phyloP scores from a whole-genome alignment of 2,888 invertebrate species.

The Trilocha varians region DNA sequence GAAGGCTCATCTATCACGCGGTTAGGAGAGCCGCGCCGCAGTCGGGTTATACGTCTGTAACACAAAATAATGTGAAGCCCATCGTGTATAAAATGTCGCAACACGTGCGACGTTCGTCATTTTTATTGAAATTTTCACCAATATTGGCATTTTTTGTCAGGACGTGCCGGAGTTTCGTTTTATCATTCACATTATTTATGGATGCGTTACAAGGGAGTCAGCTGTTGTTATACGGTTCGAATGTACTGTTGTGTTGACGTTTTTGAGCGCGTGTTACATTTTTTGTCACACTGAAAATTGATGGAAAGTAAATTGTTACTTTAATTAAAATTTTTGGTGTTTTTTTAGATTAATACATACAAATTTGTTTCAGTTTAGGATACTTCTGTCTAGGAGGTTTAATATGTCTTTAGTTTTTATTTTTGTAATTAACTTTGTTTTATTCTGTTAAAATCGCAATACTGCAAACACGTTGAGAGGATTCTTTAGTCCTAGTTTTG shows the following conservation, averaged over 20 bases:
- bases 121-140: slow-evolving; percentile 6
- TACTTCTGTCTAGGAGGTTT: too few species aligned
- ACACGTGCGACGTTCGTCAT: slow-evolving; percentile 5
- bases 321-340: not conserved
- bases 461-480: too few species aligned
- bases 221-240: not conserved
- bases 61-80: slow-evolving; percentile 44
- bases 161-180: slow-evolving; percentile 3
- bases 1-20: slow-evolving; percentile 51
- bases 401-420: too few species aligned
- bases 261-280: not conserved
- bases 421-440: too few species aligned
- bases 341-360: too few species aligned
- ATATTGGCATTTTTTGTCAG: slow-evolving; percentile 5
- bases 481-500: too few species aligned
- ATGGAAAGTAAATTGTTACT: not conserved
- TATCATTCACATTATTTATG: slow-evolving; percentile 4
- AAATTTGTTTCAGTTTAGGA: too few species aligned
- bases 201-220: slow-evolving; percentile 1
- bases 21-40: slow-evolving; percentile 35
- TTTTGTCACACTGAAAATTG: not conserved
- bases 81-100: slow-evolving; percentile 33
- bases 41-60: slow-evolving; percentile 42
- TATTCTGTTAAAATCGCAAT: too few species aligned
- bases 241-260: not conserved